Evolutionary conservation across 2,888 invertebrate species (phyloP), one percentile per base, ranked within the genome.

Genomic region (Stenodera caucasica): DNA sequence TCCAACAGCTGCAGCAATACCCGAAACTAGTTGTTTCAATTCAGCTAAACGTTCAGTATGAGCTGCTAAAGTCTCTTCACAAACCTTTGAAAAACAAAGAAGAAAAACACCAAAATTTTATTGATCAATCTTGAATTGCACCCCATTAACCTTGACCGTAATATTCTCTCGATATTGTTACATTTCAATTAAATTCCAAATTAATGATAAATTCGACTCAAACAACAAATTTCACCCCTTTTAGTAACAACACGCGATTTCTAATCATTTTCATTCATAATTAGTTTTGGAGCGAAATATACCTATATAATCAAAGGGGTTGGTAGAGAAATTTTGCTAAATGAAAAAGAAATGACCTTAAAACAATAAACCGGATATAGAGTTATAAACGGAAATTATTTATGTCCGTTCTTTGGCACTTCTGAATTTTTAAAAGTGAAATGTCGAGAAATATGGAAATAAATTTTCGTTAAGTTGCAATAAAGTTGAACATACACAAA

Each of bases 1-100:
- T 12, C 92, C 92, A 9, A 93, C 91, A 75, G 91, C 90, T 23
- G 88, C 85, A 0, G 92, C 91, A 57, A 93, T 92, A 68, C 89
- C 87, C 0, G 90, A 87, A 2, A 92, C 92, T 60, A 93, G 84
- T 14, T 88, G 87, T 2, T 88, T 88, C 23, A 93, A 83, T 74
- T 92, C 90, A 45, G 83, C 82, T 54, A 89, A 78, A 51, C 86
- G 83, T 23, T 88, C 87, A 62, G 89, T 88, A 69, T 92, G 88
- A 29, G 86, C 85, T 65, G 87, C 88, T 77, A 92, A 84, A 63
- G 86, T 85, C 76, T 91, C 90, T 75, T 91, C 86, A 76, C 91
- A 91, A 79, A 89, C 88, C 92, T 92, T 80, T 18, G n/a, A n/a
- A n/a, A n/a, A n/a, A n/a, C n/a, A n/a, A n/a, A n/a, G n/a, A n/a